A percentile compares a stretch with the other conserved stretches of the same genome.
phyloP scores from a whole-genome alignment of 2,888 invertebrate genomes.

The Plagodis pulveraria region DNA sequence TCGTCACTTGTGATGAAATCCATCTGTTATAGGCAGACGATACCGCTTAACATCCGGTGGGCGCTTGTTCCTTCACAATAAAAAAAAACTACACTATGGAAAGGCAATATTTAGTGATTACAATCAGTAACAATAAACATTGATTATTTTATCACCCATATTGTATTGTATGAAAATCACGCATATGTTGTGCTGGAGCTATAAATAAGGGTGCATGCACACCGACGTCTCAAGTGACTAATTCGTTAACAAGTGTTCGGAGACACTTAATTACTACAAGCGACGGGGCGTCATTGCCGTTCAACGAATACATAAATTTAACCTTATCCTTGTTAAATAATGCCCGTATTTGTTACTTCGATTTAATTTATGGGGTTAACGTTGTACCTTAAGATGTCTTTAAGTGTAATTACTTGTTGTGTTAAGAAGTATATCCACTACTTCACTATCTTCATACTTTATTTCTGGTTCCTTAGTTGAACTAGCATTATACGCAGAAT shows the following conservation, averaged over 20 bases:
- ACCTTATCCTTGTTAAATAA: constrained; percentile 65
- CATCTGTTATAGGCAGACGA: too few species aligned
- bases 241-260: constrained; percentile 80
- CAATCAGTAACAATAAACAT: constrained; percentile 1
- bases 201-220: constrained; percentile 69
- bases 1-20: too few species aligned
- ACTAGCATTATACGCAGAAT: too few species aligned
- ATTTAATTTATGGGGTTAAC: constrained; percentile 55
- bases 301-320: constrained; percentile 67
- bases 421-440: too few species aligned
- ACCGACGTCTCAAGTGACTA: constrained; percentile 67
- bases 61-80: too few species aligned
- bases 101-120: not conserved
- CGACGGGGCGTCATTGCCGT: constrained; percentile 73
- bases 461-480: too few species aligned
- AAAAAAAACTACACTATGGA: too few species aligned
- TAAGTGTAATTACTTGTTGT: too few species aligned
- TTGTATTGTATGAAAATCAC: constrained; percentile 6
- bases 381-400: constrained; percentile 19
- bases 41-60: too few species aligned
- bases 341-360: constrained; percentile 62
- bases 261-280: constrained; percentile 73
- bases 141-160: constrained; percentile 2
- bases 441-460: too few species aligned
- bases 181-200: constrained; percentile 35